Percentiles rank a stretch among this genome's conserved stretches.
These are phyloP conservation scores for Aphidius colemani DNA, from an alignment of 2,888 invertebrate species.

Conservation along the genomic window DNA sequence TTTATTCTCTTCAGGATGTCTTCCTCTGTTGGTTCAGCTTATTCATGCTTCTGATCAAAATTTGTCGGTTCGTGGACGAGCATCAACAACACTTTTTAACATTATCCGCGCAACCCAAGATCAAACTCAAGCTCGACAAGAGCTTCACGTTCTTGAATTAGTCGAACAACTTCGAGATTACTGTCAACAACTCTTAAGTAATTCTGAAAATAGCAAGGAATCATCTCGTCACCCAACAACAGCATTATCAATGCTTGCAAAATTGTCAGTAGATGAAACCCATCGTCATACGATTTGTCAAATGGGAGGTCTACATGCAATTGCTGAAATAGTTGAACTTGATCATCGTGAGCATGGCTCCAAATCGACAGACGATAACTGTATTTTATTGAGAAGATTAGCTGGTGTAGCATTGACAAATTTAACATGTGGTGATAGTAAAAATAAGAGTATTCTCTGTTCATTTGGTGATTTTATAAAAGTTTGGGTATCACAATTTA, in stretches of 20 bases:
- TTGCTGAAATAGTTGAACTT: conserved; percentile 24
- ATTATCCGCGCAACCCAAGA: conserved; percentile 91
- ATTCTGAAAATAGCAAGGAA: conserved; percentile 41
- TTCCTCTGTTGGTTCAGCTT: conserved; percentile 89
- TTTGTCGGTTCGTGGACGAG: conserved; percentile 79
- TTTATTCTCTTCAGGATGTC: conserved; percentile 66
- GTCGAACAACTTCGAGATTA: conserved; percentile 90
- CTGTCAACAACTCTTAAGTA: conserved; percentile 67
- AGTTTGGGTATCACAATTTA: conserved; percentile 21
- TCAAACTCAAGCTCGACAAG: conserved; percentile 86
- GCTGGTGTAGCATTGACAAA: conserved; percentile 22
- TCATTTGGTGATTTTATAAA: conserved; percentile 22
- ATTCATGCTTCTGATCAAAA: conserved; percentile 83
- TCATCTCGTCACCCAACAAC: conserved; percentile 59
- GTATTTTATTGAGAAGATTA: conserved; percentile 18
- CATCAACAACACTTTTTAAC: conserved; percentile 87
- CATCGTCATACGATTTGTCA: conserved; percentile 21
- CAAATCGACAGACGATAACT: conserved; percentile 7
- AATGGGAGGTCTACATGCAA: conserved; percentile 24
- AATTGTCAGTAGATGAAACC: conserved; percentile 17
- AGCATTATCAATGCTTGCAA: conserved; percentile 19
- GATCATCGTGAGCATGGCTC: conserved; percentile 20
- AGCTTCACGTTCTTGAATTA: conserved; percentile 85
- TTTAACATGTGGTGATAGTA: conserved; percentile 19
- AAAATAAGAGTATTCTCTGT: conserved; percentile 25